Conservation (phyloP, 2,888 invertebrate genomes). For the Stramonita haemastoma region DNA sequence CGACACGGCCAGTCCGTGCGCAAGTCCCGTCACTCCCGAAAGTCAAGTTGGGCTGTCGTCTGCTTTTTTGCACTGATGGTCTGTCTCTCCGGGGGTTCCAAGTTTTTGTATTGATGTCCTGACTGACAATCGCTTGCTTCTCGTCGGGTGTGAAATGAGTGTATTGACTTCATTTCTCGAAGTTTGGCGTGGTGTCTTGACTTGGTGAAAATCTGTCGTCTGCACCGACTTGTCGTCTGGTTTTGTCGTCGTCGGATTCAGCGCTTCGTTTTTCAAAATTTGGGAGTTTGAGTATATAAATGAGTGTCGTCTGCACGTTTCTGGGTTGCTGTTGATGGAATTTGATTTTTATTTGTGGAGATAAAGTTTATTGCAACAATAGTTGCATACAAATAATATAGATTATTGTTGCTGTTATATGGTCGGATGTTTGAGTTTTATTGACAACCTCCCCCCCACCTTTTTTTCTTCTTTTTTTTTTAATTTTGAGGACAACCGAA, state of each 20-base stretch:
- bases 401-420: too few relatives aligned
- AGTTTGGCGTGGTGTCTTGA: not conserved
- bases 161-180: not conserved
- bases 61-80: not conserved
- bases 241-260: not conserved
- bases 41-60: not conserved
- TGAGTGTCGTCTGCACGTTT: too few relatives aligned
- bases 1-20: conserved; percentile 6
- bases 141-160: not conserved
- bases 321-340: not conserved
- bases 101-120: not conserved
- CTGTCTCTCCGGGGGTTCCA: not conserved
- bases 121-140: not conserved
- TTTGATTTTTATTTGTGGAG: not conserved
- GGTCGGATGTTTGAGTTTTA: too few relatives aligned
- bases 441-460: too few relatives aligned
- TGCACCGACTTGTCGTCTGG: not conserved
- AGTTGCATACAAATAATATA: too few relatives aligned
- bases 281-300: too few relatives aligned
- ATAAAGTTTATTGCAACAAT: not conserved
- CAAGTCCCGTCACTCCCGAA: conserved; percentile 4
- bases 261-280: too few relatives aligned
- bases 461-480: too few relatives aligned
- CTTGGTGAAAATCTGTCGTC: not conserved
- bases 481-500: not conserved